A percentile compares a stretch with the other conserved stretches of the same genome.
Conservation (phyloP, 2,888 invertebrate genomes). For the Melitaea athalia region DNA sequence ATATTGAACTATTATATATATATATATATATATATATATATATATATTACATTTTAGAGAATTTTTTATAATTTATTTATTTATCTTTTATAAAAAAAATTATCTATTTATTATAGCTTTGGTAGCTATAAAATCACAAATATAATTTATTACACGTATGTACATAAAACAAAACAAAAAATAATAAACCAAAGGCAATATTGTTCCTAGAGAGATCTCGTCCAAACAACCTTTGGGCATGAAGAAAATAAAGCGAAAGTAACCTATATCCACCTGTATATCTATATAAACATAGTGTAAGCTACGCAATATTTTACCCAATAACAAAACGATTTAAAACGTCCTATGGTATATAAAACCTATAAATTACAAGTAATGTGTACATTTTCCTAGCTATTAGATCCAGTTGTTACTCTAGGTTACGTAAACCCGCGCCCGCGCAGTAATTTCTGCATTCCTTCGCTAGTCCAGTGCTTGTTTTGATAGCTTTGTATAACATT, state of each 20-base stretch:
- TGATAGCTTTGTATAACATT: conserved; percentile 18
- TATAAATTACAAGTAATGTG: conserved; percentile 30
- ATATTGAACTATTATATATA: neutral
- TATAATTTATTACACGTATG: no score
- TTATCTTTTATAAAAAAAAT: no score
- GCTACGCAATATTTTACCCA: conserved; percentile 8
- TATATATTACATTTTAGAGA: no score
- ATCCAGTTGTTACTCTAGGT: conserved; percentile 28
- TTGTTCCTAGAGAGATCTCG: no score
- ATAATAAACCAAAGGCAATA: no score
- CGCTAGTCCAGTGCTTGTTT: conserved; percentile 16
- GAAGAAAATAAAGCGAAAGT: no score
- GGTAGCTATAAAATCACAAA: no score
- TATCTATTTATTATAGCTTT: no score
- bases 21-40: neutral
- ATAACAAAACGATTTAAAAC: conserved; percentile 17
- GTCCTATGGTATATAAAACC: conserved; percentile 25
- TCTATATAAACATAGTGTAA: neutral
- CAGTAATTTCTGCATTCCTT: conserved; percentile 33
- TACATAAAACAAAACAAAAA: no score
- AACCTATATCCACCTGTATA: no score
- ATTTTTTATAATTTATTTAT: no score
- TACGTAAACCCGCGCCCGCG: conserved; percentile 31
- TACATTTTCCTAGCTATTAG: conserved; percentile 31
- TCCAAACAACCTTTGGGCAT: no score